Evolutionary conservation across 2,888 invertebrate genomes (phyloP).

Genomic region (Encarsia formosa): DNA sequence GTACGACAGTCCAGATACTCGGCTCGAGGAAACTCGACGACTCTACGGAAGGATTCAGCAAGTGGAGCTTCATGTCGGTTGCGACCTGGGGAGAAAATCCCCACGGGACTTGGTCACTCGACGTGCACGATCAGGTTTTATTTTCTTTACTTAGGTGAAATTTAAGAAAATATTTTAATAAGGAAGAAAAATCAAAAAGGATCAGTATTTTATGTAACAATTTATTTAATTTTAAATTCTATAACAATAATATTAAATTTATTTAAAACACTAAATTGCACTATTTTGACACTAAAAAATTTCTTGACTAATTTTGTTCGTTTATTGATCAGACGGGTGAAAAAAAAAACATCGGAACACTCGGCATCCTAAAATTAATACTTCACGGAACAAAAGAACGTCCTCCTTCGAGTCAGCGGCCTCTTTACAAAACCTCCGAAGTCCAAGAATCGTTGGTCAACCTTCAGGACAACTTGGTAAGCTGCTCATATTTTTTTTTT

Average conservation of each 20-base stretch:
- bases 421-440: too few species aligned
- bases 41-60: slow-evolving; percentile 67
- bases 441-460: too few species aligned
- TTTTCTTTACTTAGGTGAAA: too few species aligned
- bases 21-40: slow-evolving; percentile 66
- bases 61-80: slow-evolving; percentile 86
- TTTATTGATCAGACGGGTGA: slow-evolving; percentile 46
- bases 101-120: slow-evolving; percentile 63
- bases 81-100: slow-evolving; percentile 88
- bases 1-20: slow-evolving; percentile 67
- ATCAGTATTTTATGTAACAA: too few species aligned
- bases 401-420: too few species aligned
- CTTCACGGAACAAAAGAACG: slow-evolving; percentile 68
- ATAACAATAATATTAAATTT: background rate
- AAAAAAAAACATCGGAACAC: slow-evolving; percentile 55
- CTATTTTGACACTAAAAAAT: background rate
- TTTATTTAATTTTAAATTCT: too few species aligned
- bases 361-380: slow-evolving; percentile 60
- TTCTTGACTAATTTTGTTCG: background rate
- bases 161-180: too few species aligned
- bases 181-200: too few species aligned
- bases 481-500: too few species aligned
- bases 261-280: background rate
- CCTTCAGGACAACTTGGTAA: too few species aligned
- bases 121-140: slow-evolving; percentile 53